Evolutionary conservation across 2,888 invertebrate genomes (phyloP).

Genomic region (Boloria euphrosyne): DNA sequence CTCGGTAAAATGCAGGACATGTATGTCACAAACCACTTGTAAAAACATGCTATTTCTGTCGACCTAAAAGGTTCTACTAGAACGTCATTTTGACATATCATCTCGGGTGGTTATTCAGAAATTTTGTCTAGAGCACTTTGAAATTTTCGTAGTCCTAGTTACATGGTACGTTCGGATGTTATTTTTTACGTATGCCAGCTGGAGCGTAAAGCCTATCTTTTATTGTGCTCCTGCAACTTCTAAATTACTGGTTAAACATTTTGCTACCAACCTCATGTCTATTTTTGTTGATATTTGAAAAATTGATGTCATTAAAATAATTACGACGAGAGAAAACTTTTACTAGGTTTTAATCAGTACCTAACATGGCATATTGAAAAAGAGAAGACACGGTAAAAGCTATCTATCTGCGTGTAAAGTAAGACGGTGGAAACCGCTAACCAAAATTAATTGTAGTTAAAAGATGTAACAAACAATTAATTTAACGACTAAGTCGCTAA

Average conservation of each 20-base stretch:
- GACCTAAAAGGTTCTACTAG: not conserved
- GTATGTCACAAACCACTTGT: slow-evolving; percentile 12
- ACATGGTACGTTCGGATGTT: slow-evolving; percentile 14
- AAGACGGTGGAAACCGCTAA: too few species aligned
- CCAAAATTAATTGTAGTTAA: too few species aligned
- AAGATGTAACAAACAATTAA: too few species aligned
- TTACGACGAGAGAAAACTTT: too few species aligned
- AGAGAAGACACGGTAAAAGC: too few species aligned
- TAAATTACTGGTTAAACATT: slow-evolving; percentile 20
- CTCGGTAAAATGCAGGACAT: not conserved
- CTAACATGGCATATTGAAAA: too few species aligned
- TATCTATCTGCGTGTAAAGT: too few species aligned
- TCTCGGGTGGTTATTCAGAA: slow-evolving; percentile 26
- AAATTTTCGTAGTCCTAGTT: slow-evolving; percentile 28
- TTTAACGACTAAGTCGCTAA: too few species aligned
- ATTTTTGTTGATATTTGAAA: not conserved
- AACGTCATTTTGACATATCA: slow-evolving; percentile 19
- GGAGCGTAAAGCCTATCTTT: slow-evolving; percentile 28
- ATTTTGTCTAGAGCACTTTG: slow-evolving; percentile 20
- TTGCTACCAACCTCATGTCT: not conserved
- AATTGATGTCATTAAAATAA: not conserved
- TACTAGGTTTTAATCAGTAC: too few species aligned
- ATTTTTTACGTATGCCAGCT: slow-evolving; percentile 23
- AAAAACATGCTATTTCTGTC: slow-evolving; percentile 8
- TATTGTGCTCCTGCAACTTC: slow-evolving; percentile 26